phyloP scores from a whole-genome alignment of 2,797 vertebrate genomes.

The Dendrocincla fuliginosa region DNA sequence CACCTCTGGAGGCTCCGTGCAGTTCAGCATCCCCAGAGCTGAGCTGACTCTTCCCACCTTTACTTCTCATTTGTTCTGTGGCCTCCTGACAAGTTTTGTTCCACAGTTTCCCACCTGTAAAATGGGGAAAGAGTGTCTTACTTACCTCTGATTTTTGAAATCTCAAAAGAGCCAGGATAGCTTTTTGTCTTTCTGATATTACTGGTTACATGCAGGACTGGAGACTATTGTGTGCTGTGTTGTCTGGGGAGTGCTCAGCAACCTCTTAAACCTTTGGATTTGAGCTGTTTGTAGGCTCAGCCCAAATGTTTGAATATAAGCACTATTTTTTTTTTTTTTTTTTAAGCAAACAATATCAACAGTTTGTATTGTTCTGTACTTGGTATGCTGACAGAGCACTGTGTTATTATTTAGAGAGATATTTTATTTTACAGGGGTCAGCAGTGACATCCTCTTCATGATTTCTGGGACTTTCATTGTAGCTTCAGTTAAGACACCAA shows the following conservation, averaged over 20 bases:
- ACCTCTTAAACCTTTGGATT: background rate
- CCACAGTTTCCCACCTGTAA: background rate
- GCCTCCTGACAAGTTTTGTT: background rate
- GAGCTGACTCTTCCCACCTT: background rate
- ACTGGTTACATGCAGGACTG: fast-evolving
- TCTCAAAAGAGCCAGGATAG: background rate
- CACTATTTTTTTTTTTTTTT: background rate
- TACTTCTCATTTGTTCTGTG: background rate
- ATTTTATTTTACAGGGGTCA: background rate
- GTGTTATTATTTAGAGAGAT: background rate
- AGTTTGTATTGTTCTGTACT: background rate
- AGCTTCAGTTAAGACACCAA: background rate
- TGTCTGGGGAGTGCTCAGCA: background rate
- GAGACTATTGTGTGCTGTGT: background rate
- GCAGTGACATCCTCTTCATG: background rate
- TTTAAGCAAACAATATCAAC: background rate
- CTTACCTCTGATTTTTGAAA: background rate
- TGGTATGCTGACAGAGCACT: background rate
- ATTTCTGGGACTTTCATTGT: background rate
- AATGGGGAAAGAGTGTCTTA: background rate
- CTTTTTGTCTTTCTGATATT: background rate
- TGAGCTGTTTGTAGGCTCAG: background rate
- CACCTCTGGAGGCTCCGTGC: background rate
- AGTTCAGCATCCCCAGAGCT: background rate
- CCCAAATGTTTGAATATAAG: background rate